Percentiles rank a stretch among this genome's conserved stretches.
Conservation (phyloP, 2,113 vertebrate species). For the Sorex fumeus region DNA sequence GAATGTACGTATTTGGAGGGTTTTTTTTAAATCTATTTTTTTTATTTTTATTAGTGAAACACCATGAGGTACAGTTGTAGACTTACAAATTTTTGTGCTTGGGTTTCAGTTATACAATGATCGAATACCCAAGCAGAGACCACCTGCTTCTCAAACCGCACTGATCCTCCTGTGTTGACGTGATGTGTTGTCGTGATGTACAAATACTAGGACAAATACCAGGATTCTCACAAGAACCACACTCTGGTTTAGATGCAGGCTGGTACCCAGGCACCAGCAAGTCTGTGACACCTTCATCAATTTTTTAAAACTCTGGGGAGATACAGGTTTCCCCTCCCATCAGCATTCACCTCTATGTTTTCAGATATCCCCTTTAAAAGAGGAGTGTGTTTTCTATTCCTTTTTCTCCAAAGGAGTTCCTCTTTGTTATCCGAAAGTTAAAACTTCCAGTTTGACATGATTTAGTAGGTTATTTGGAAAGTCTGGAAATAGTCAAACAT, state of each 20-base stretch:
- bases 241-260: not conserved
- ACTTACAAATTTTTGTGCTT: too few relatives aligned
- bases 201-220: not conserved
- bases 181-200: not conserved
- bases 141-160: not conserved
- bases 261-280: accelerated
- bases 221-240: not conserved
- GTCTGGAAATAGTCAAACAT: not conserved
- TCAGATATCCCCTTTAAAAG: not conserved
- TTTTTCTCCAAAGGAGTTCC: not conserved
- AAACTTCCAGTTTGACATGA: not conserved
- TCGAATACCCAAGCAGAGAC: too few relatives aligned
- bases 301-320: not conserved
- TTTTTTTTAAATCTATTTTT: too few relatives aligned
- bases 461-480: not conserved
- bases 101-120: too few relatives aligned
- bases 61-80: too few relatives aligned
- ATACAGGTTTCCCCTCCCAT: too few relatives aligned
- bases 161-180: accelerated
- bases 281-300: not conserved
- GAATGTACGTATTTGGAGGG: not conserved
- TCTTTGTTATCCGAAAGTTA: not conserved
- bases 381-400: not conserved
- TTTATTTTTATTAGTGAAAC: too few relatives aligned
- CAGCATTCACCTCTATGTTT: not conserved